A percentile compares a stretch with the other conserved stretches of the same genome.
Evolutionary conservation across 2,797 vertebrate species (phyloP).

Genomic region (Carcharodon carcharias): DNA sequence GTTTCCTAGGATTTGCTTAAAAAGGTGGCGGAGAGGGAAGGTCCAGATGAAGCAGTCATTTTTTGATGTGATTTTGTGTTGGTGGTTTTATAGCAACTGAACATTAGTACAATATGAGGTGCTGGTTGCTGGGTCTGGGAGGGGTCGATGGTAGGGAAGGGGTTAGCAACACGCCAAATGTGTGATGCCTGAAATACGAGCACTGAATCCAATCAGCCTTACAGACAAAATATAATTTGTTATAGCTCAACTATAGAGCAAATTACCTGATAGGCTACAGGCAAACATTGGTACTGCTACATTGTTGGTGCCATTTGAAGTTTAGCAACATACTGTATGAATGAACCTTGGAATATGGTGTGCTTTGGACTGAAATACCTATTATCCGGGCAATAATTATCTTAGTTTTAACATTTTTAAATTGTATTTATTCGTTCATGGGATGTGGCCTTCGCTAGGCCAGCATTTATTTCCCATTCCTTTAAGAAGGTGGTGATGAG

Average conservation of each 20-base stretch:
- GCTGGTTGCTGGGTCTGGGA: background rate
- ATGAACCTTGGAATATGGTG: background rate
- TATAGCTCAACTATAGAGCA: background rate
- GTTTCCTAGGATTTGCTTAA: background rate
- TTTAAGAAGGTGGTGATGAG: too few relatives aligned
- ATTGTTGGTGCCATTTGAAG: background rate
- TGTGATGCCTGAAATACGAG: background rate
- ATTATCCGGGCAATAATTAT: background rate
- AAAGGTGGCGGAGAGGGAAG: background rate
- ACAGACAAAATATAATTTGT: background rate
- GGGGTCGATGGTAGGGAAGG: background rate
- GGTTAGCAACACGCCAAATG: background rate
- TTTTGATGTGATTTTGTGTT: background rate
- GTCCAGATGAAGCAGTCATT: background rate
- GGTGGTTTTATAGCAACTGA: background rate
- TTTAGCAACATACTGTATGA: background rate
- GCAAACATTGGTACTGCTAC: background rate
- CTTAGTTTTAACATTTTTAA: too few relatives aligned
- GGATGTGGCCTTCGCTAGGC: too few relatives aligned
- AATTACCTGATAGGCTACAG: background rate
- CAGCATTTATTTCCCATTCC: too few relatives aligned
- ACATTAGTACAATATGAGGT: too few relatives aligned
- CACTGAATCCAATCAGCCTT: background rate
- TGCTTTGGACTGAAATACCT: background rate
- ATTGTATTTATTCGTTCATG: too few relatives aligned